A percentile compares a stretch with the other conserved stretches of the same genome.
Conservation (phyloP, 2,797 vertebrate genomes). For the Sphaeramia orbicularis region DNA sequence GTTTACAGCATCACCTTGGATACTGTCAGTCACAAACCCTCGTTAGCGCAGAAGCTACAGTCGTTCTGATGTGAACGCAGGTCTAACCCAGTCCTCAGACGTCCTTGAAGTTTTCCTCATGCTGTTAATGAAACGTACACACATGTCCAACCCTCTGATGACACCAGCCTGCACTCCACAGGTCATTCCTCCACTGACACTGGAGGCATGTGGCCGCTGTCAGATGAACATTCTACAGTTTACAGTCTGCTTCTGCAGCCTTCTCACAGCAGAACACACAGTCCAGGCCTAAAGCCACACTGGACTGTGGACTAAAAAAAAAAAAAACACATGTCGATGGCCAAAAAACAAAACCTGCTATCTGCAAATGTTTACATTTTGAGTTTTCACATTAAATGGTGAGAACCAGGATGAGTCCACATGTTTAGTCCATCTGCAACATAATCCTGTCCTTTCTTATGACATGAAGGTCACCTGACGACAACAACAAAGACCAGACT, state of each 20-base stretch:
- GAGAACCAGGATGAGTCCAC: too few relatives aligned
- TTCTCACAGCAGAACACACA: constrained; percentile 44
- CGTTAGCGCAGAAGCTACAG: too few relatives aligned
- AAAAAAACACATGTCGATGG: too few relatives aligned
- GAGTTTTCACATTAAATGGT: too few relatives aligned
- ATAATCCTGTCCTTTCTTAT: too few relatives aligned
- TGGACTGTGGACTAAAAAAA: constrained; percentile 49
- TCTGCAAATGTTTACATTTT: too few relatives aligned
- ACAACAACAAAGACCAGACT: too few relatives aligned
- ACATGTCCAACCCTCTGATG: constrained; percentile 28
- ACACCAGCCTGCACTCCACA: constrained; percentile 28
- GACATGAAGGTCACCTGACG: too few relatives aligned
- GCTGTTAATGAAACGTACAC: constrained; percentile 23
- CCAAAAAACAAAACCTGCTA: too few relatives aligned
- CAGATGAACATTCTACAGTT: constrained; percentile 71
- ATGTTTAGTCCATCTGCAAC: too few relatives aligned
- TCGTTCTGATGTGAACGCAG: constrained; percentile 6
- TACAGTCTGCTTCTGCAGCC: constrained; percentile 51
- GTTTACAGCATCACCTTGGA: too few relatives aligned
- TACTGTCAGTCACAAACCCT: too few relatives aligned
- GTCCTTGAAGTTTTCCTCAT: constrained; percentile 46
- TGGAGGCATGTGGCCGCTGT: constrained; percentile 62
- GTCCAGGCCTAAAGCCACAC: constrained; percentile 54
- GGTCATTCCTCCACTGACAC: constrained; percentile 54
- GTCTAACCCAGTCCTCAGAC: constrained; percentile 18